Evolutionary conservation across 2,888 invertebrate genomes (phyloP), one percentile per base, ranked within the genome.

Genomic region (Sinohyriopsis cumingii): DNA sequence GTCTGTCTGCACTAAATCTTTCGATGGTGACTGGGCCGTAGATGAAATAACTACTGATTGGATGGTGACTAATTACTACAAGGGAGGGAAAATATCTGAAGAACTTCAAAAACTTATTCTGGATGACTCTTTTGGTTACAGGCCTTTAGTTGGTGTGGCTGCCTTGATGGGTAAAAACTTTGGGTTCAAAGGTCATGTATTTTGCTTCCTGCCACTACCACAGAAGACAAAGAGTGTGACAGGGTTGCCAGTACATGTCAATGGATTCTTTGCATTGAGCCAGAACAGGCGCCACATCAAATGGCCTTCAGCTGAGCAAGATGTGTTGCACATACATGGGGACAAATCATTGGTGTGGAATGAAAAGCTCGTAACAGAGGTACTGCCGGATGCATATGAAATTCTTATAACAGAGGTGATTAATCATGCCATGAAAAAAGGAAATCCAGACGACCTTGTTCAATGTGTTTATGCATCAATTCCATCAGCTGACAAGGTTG

Each of bases 121-220:
- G 45, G 69, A 77, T 45, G 56, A 70, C 33, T 28, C 65, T n/a
- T 59, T 77, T 7, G 67, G 70, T 12, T 76, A 77, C 57, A 72
- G 67, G 55, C 79, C 75, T 19, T 69, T 73, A 28, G 77, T 77
- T 33, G 75, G 77, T n/a, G 59, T 74, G 6, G 79, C 79, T 12
- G 64, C 71, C 6, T 71, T 68, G 15, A 9, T 72, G 71, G 55
- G 22, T 54, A 45, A 22, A 19, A 22, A 61, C 6, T 63, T 66
- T 25, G 71, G 71, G 19, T 62, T 62, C 67, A 68, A 68, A 56
- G 87, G 88, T n/a, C 87, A 87, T 53, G 76, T 87, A 7, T 88
- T 86, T 71, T 87, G 87, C 69, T 86, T 86, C 70, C 78, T 88
- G 25, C 89, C 89, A 15, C 80, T 89, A 20, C 86, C 88, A 6